Evolutionary conservation across 1,140 invertebrate genomes (phyloP), one percentile per base, ranked within the genome.

Genomic region (Aphidius gifuensis): DNA sequence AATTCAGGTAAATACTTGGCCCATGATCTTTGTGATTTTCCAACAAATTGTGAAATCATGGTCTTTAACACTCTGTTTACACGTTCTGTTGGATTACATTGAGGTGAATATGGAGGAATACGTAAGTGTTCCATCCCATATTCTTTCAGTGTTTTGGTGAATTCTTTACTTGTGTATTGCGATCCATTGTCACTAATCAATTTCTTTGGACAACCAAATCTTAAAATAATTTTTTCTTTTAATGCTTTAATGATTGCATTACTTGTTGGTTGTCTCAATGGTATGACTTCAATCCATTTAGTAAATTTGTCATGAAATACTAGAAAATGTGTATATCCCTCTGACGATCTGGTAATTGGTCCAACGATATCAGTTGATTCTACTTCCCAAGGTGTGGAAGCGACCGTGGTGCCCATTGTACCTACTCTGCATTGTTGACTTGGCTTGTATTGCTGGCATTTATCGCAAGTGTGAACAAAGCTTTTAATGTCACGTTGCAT

Each of bases 131-230:
- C 9, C 2, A 23, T 42, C 62, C 54, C 43, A 69, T 66, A 64
- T 62, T 68, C 3, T 65, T 56, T 6, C 58, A 65, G 46, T 70
- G 70, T 7, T 47, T 60, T 16, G 43, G 46, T 57, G 68, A 68
- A 11, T 62, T 63, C 23, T 39, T 49, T 56, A 21, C 72, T 71
- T 40, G 61, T 68, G 59, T 83, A 83, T 57, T 82, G 78, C 9
- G 59, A 67, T 0, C 78, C 81, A 60, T 80, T 79, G 60, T 84
- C 80, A 44, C 74, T 64, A 0, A 77, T 65, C 0, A 80, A 58
- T 2, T 66, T 72, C 44, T 65, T 60, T 6, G 74, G 75, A 11
- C 69, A 64, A 16, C 75, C 49, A 5, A 51, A 51, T 8, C 49
- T 21, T 23, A 51, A 11, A 32, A 51, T 51, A 11, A 51, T 32